phyloP scores from a whole-genome alignment of 2,888 invertebrate species.

The Bruchidius siliquastri region DNA sequence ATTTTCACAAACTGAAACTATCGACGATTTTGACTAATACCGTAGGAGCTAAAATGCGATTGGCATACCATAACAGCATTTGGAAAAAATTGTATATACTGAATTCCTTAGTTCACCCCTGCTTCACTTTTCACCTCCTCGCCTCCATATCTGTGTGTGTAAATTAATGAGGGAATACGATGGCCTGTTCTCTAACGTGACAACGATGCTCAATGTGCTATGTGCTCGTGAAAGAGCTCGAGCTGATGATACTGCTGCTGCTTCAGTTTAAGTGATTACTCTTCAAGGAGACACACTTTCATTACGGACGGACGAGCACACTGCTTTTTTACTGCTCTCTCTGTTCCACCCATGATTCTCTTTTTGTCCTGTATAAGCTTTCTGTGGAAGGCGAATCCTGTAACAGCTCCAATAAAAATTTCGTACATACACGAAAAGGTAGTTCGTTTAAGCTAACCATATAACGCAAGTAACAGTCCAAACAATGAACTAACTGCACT shows the following conservation, averaged over 20 bases:
- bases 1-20: too few species aligned
- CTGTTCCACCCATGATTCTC: neutral
- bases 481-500: too few species aligned
- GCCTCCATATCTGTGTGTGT: neutral
- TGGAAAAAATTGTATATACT: too few species aligned
- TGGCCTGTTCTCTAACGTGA: neutral
- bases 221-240: neutral
- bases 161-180: neutral
- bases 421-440: too few species aligned
- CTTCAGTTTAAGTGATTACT: neutral
- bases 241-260: neutral
- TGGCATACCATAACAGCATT: too few species aligned
- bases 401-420: too few species aligned
- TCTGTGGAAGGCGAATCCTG: neutral
- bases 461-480: too few species aligned
- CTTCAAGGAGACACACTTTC: neutral
- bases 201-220: neutral
- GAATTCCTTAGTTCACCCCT: neutral
- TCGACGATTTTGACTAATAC: too few species aligned
- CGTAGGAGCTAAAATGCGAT: too few species aligned
- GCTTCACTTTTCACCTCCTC: neutral
- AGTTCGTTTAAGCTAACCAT: too few species aligned
- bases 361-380: neutral
- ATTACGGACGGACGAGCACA: neutral
- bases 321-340: neutral